Percentiles rank a stretch among this genome's conserved stretches.
These are phyloP conservation scores for Pimephales promelas DNA, from an alignment of 2,113 vertebrate genomes.

Conservation along the genomic window DNA sequence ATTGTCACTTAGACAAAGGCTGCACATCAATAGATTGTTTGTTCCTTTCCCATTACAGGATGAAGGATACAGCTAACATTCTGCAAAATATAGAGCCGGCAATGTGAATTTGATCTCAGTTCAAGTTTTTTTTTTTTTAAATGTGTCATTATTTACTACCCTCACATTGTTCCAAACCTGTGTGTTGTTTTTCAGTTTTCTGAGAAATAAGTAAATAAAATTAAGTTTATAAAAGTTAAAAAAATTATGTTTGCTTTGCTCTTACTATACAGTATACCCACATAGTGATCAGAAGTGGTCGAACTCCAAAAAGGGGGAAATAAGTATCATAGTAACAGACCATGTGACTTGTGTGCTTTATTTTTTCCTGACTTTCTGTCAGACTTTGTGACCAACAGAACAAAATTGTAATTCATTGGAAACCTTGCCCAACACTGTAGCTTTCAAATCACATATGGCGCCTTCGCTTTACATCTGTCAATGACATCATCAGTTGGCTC, in stretches of 20 bases:
- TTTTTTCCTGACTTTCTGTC: too few species aligned
- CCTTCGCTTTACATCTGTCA: background rate
- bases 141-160: background rate
- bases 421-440: too few species aligned
- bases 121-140: background rate
- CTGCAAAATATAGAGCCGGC: slow-evolving; percentile 76
- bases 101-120: slow-evolving; percentile 25
- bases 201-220: too few species aligned
- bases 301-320: too few species aligned
- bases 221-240: too few species aligned
- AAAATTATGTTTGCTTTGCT: too few species aligned
- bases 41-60: slow-evolving; percentile 70
- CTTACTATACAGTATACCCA: too few species aligned
- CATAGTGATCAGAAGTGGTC: too few species aligned
- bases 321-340: too few species aligned
- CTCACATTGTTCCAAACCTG: background rate
- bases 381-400: background rate
- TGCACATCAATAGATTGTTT: background rate
- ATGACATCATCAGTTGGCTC: background rate
- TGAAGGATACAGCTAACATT: slow-evolving; percentile 85
- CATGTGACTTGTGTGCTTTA: too few species aligned
- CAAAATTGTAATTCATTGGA: background rate
- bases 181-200: too few species aligned
- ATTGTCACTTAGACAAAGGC: background rate
- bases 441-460: background rate